Evolutionary conservation across 2,797 vertebrate genomes (phyloP).

Genomic region (Poeciliopsis infans): DNA sequence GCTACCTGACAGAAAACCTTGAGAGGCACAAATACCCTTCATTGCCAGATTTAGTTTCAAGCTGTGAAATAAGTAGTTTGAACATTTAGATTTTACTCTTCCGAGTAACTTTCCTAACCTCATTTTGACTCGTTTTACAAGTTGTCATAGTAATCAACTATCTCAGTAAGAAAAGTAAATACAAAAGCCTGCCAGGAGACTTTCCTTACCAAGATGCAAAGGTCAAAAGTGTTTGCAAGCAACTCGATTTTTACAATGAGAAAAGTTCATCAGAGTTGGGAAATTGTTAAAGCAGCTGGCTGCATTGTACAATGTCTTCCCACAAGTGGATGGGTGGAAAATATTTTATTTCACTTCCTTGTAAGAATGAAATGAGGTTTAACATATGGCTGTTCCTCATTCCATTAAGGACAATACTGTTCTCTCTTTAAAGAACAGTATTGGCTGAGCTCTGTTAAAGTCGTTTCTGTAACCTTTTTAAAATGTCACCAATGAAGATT

Average conservation of each 20-base stretch:
- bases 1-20: neutral
- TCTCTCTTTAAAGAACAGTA: neutral
- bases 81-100: neutral
- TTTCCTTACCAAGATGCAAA: too few species aligned
- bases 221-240: neutral
- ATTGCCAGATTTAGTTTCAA: neutral
- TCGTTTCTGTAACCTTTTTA: neutral
- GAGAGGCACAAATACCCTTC: neutral
- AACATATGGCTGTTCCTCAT: neutral
- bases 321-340: neutral
- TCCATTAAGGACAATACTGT: neutral
- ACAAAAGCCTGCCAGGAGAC: too few species aligned
- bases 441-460: neutral
- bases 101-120: neutral
- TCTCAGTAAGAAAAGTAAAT: neutral
- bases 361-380: neutral
- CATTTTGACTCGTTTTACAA: neutral
- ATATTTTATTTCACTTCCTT: neutral
- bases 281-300: neutral
- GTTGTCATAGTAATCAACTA: neutral
- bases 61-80: neutral
- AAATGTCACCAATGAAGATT: too few species aligned
- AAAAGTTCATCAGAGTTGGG: neutral
- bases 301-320: neutral
- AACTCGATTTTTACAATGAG: neutral